These are phyloP conservation scores for Salticus scenicus DNA, from an alignment of 2,888 invertebrate species.

Conservation along the genomic window DNA sequence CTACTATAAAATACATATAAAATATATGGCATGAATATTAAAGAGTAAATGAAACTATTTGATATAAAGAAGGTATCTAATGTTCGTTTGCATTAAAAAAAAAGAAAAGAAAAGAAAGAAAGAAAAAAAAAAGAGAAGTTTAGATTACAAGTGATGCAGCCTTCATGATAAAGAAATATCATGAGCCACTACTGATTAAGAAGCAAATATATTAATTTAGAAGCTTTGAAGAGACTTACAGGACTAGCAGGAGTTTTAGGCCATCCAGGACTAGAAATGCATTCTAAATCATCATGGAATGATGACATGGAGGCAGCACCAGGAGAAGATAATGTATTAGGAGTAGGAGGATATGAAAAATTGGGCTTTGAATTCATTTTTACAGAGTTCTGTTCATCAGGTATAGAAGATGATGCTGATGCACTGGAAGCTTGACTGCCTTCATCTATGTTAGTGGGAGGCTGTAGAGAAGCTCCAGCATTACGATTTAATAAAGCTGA, in stretches of 20 bases:
- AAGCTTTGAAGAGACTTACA: too few species aligned
- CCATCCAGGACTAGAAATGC: constrained; percentile 83
- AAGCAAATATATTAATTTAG: too few species aligned
- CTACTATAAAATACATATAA: too few species aligned
- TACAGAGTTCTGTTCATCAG: constrained; percentile 62
- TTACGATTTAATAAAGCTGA: constrained; percentile 38
- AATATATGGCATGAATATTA: too few species aligned
- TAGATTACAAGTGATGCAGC: too few species aligned
- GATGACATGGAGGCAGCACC: constrained; percentile 86
- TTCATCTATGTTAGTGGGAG: constrained; percentile 71
- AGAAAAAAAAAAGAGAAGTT: too few species aligned
- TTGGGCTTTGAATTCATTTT: constrained; percentile 67
- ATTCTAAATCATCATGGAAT: constrained; percentile 85
- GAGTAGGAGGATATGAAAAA: constrained; percentile 85
- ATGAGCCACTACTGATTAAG: too few species aligned
- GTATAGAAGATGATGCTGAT: constrained; percentile 64
- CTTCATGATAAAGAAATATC: too few species aligned
- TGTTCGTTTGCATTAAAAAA: too few species aligned
- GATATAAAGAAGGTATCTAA: too few species aligned
- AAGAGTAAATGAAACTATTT: too few species aligned
- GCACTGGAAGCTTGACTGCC: constrained; percentile 87
- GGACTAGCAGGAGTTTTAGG: constrained; percentile 94
- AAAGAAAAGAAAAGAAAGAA: too few species aligned
- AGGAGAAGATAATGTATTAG: constrained; percentile 89
- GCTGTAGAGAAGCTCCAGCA: constrained; percentile 58